Evolutionary conservation across 2,888 invertebrate genomes (phyloP), one percentile per base, ranked within the genome.

Genomic region (Pocota personata): DNA sequence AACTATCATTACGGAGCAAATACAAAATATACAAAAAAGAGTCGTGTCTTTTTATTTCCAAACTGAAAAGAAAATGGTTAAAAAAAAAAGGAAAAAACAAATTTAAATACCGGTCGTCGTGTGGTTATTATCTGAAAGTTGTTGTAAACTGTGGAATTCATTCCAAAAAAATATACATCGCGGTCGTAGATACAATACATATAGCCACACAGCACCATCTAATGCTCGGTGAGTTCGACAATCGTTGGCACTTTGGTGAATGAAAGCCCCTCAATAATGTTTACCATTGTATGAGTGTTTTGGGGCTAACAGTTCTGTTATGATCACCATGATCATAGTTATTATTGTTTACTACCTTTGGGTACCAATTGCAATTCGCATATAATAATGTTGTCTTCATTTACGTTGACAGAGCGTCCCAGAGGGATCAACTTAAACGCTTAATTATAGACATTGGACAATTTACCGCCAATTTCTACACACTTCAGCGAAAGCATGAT

Each of bases 41-140:
- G 40, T 64, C 32, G 35, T 64, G 37, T 55, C 19, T 64, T 27
- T 48, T 55, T 46, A 40, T 21, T 21, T 30, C 35, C 8, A 16
- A 79, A 60, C 43, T 52, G 30, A 64, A 55, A 46, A 52, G 40
- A 50, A 57, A 58, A 46, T 30, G n/a, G n/a, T n/a, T n/a, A n/a
- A 57, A 62, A 30, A 50, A 60, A 46, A 78, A 37, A 43, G 58
- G 27, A 57, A 37, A 77, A 76, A 50, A 67, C 24, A 58, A 73
- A 80, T 80, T 73, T 80, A 67, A 80, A 62, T 73, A 73, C 67
- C 78, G 80, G 80, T 73, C 55, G 67, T 62, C 37, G 72, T 83
- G 67, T 83, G 66, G 67, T 83, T 84, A 60, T 69, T 79, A 75
- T 69, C 78, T 73, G 69, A 78, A 83, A 83, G 73, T 67, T 62